Percentiles rank a stretch among this genome's conserved stretches.
Conservation (phyloP, 2,797 vertebrate species). For the Mallotus villosus region DNA sequence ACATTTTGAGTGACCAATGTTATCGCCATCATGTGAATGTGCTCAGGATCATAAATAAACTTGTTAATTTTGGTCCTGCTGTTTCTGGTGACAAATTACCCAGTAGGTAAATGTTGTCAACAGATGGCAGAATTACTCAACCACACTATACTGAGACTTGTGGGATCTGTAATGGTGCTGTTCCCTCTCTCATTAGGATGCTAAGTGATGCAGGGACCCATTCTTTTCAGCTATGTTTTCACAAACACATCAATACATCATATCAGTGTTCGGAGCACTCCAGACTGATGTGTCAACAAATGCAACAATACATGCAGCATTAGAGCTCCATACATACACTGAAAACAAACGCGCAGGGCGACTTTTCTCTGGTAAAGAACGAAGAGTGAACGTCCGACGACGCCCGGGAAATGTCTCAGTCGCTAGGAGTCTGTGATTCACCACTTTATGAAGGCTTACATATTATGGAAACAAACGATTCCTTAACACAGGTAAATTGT, state of each 20-base stretch:
- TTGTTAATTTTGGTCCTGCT: constrained; percentile 64
- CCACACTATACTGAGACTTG: constrained; percentile 57
- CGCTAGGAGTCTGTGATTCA: too few species aligned
- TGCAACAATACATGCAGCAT: not conserved
- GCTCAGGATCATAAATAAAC: constrained; percentile 64
- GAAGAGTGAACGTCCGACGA: too few species aligned
- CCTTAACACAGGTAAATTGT: too few species aligned
- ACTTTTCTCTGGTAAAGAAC: too few species aligned
- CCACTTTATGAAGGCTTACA: too few species aligned
- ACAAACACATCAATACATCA: constrained; percentile 61
- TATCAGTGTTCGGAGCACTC: constrained; percentile 7
- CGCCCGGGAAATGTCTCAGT: too few species aligned
- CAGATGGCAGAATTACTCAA: constrained; percentile 75
- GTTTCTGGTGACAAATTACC: constrained; percentile 71
- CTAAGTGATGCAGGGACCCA: constrained; percentile 61
- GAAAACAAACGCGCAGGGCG: too few species aligned
- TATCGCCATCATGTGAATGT: constrained; percentile 58
- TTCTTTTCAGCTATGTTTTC: constrained; percentile 59
- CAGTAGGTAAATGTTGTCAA: constrained; percentile 71
- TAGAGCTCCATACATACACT: too few species aligned
- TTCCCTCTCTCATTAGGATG: constrained; percentile 59
- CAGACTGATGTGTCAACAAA: not conserved
- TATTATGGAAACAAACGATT: too few species aligned
- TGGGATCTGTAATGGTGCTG: constrained; percentile 63
- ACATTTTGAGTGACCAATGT: constrained; percentile 52